Evolutionary conservation across 2,888 invertebrate species (phyloP).

Genomic region (Dolichopus griseipennis): DNA sequence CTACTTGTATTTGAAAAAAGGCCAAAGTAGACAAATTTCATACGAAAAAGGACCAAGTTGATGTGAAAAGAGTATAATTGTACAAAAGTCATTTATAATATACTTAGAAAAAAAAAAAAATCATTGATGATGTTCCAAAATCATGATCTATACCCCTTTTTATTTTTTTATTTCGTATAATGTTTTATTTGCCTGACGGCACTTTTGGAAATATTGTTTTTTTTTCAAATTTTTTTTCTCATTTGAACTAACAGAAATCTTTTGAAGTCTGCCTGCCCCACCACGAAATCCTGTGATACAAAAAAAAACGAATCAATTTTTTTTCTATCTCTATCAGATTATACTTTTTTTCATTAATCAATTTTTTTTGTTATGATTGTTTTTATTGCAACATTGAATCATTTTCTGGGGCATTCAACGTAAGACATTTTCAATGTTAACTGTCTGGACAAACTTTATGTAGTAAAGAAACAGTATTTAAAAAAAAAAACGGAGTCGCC

Average conservation of each 20-base stretch:
- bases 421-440: too few relatives aligned
- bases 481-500: not conserved
- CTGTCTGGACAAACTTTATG: too few relatives aligned
- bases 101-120: too few relatives aligned
- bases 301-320: not conserved
- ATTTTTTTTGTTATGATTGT: not conserved
- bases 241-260: not conserved
- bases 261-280: not conserved
- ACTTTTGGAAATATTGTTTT: too few relatives aligned
- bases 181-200: not conserved
- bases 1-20: too few relatives aligned
- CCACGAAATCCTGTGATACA: not conserved
- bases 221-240: not conserved
- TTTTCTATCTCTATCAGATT: not conserved
- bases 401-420: too few relatives aligned
- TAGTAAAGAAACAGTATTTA: too few relatives aligned
- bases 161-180: not conserved
- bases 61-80: too few relatives aligned
- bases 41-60: too few relatives aligned
- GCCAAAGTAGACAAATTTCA: too few relatives aligned
- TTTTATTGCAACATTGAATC: not conserved
- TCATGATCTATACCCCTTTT: not conserved
- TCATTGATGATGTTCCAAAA: too few relatives aligned
- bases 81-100: too few relatives aligned
- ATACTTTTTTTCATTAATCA: not conserved